These are phyloP conservation scores for Tragulus kanchil DNA, from an alignment of 2,113 vertebrate species.

Conservation along the genomic window DNA sequence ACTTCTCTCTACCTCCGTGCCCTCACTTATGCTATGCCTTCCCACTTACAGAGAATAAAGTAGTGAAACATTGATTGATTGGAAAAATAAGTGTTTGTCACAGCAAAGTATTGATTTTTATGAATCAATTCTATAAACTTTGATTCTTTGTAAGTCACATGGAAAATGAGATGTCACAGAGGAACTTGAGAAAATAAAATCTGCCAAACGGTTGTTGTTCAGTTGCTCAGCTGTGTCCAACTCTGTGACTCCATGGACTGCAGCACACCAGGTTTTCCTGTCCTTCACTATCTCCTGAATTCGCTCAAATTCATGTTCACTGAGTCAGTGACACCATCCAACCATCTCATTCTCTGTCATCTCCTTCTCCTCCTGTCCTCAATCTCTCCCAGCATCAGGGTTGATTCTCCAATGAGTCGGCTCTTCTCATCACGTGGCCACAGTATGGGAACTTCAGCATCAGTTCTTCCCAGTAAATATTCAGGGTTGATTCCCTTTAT, in stretches of 20 bases:
- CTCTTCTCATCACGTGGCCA: neutral
- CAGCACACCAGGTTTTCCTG: neutral
- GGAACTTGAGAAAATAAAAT: neutral
- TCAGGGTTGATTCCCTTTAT: neutral
- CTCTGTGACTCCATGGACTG: neutral
- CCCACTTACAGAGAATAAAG: neutral
- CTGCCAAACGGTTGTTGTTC: neutral
- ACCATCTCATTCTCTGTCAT: neutral
- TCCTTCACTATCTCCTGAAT: neutral
- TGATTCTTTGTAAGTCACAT: neutral
- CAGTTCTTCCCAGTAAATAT: neutral
- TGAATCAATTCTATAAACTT: neutral
- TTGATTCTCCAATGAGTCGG: neutral
- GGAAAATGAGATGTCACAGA: neutral
- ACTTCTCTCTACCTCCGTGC: neutral
- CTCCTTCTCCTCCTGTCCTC: neutral
- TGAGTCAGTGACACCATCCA: neutral
- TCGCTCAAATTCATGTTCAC: neutral
- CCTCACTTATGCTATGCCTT: constrained; percentile 40
- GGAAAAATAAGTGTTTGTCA: neutral
- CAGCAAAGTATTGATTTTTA: neutral
- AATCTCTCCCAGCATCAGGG: neutral
- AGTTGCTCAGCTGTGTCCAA: neutral
- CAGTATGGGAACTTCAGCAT: neutral
- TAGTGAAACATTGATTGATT: neutral